Base-by-base conservation (phyloP, 2,888 invertebrate species). In the Drosophila algonquin region DNA sequence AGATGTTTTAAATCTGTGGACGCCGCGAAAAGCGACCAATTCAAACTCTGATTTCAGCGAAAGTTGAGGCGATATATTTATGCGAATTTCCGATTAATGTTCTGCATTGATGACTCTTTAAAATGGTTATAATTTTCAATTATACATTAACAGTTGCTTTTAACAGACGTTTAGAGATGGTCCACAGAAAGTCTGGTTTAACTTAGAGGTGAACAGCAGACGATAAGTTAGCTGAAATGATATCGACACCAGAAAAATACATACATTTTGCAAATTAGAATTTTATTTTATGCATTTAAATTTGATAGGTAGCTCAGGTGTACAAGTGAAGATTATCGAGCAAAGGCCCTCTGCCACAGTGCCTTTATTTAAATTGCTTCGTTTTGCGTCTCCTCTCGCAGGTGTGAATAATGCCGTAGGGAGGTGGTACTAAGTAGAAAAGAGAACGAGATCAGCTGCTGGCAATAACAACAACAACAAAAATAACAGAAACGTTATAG, bases 261-360 rank as follows among this genome's bases (percentile, higher is more conserved):
- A 30, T 30, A 88, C 87, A 68, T 69, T 55, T 53, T 68, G 81
- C 62, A 73, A 68, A 72, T 83, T 81, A 75, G 56, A 56, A 50
- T 79, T 82, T 73, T 75, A 84, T 81, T 82, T 73, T 75, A 84
- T 81, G 82, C 67, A 87, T 62, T 54, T 73, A 57, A 78, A 77
- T 81, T 81, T 80, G 30, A 30, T 30, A 30, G 30, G 30, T 8
- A 64, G 14, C 14, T 61, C 18, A 57, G 52, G 69, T 35, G 58
- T 24, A 7, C 53, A 47, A 40, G 14, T 21, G 2, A 8, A 24
- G 6, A 45, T 50, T 52, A 35, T 30, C n/a, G 9, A 30, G n/a
- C 32, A 30, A 30, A 51, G 24, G 8, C 48, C 46, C 46, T 24
- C 46, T 21, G 21, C 14, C 9, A 44, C 12, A 57, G 48, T 1